Percentiles rank a stretch among this genome's conserved stretches.
These are phyloP conservation scores for Falcunculus frontatus DNA, from an alignment of 2,113 vertebrate genomes.

Conservation along the genomic window DNA sequence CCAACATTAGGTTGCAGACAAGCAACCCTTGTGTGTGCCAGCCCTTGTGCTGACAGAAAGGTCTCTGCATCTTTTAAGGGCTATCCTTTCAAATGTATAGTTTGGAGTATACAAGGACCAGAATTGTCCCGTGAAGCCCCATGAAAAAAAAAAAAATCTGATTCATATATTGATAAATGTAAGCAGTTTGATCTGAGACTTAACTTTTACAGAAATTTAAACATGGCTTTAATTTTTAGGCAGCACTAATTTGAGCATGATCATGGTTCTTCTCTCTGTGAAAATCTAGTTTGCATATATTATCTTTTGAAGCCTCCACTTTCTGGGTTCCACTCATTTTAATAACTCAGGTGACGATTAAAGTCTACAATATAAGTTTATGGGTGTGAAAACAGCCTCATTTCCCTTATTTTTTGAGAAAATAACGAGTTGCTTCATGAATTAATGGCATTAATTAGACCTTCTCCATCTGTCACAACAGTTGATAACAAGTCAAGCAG, in stretches of 20 bases:
- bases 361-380: background rate
- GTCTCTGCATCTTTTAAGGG: background rate
- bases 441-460: background rate
- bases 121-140: background rate
- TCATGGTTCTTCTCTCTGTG: background rate
- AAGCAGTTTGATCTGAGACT: background rate
- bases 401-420: background rate
- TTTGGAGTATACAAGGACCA: background rate
- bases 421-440: background rate
- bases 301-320: background rate
- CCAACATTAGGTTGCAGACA: background rate
- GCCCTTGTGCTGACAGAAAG: background rate
- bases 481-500: background rate
- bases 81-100: background rate
- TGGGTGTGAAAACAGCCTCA: background rate
- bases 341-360: background rate
- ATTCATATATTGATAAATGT: background rate
- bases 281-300: background rate
- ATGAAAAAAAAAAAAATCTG: background rate
- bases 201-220: background rate
- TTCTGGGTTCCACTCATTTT: background rate
- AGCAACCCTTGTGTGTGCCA: background rate
- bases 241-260: background rate
- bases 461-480: background rate
- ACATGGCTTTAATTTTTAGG: background rate